Evolutionary conservation across 2,113 vertebrate species (phyloP).

Genomic region (Oenanthe oenanthe): DNA sequence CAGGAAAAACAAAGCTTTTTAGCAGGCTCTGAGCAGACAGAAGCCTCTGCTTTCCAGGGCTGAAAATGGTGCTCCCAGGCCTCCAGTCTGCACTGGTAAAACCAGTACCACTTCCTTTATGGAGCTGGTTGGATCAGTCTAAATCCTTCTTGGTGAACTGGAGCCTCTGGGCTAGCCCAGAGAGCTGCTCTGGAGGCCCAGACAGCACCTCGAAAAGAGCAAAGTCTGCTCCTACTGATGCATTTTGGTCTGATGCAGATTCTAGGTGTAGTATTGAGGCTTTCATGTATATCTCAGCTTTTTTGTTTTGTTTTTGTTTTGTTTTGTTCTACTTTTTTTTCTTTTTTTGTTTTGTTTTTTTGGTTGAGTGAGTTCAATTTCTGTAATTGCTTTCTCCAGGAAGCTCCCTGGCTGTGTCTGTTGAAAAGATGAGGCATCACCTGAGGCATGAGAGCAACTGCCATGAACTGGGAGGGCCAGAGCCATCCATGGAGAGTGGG

Average conservation of each 20-base stretch:
- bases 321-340: background rate
- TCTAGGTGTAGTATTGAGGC: background rate
- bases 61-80: background rate
- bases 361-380: background rate
- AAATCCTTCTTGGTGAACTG: background rate
- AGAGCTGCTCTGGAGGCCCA: background rate
- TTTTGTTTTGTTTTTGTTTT: background rate
- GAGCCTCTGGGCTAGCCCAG: background rate
- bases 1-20: background rate
- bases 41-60: background rate
- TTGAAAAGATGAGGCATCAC: background rate
- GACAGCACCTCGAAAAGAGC: background rate
- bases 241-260: background rate
- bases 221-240: background rate
- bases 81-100: background rate
- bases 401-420: background rate
- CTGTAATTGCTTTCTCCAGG: background rate
- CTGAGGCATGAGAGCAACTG: background rate
- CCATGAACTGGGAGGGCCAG: background rate
- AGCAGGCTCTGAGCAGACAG: background rate
- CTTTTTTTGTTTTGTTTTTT: no score
- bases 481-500: background rate
- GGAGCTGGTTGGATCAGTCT: background rate
- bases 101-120: background rate
- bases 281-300: background rate